Evolutionary conservation across 1,140 invertebrate genomes (phyloP), one percentile per base, ranked within the genome.

Genomic region (Euwallacea similis): DNA sequence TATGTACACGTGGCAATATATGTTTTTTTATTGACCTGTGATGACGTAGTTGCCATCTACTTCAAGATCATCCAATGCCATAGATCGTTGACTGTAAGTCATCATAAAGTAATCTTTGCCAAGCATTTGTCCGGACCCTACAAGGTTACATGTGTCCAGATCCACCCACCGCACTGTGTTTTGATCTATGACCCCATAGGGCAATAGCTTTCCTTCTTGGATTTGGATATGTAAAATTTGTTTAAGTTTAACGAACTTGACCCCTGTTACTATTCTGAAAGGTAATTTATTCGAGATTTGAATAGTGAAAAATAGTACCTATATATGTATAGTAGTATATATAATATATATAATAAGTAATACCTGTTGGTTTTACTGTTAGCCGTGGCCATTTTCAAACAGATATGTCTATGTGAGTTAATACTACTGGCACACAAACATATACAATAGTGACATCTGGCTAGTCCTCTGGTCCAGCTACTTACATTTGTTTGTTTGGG

Each of bases 31-130:
- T 13, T 3, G 6, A 84, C 87, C 89, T 73, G 88, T 93, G 60
- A 92, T 75, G 53, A 91, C 84, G 77, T 73, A 54, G 13, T 86
- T 85, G 79, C 10, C 76, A 65, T 0, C 86, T 84, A 11, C 86
- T 86, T 33, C 85, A 11, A 94, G 81, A 76, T 92, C 89, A 77
- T 94, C 92, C 69, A 95, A 81, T 80, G 94, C 92, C 6, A 95
- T 83, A 0, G 87, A 87, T 73, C 92, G 82, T 71, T 86, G 85
- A 73, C 91, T 89, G 79, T 89, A 93, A 7, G 86, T 85, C 15
- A 94, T 76, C 7, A 84, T 90, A 73, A 91, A 89, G 76, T 89
- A 94, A 73, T 93, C 90, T 0, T 86, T 87, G 16, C 85, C 84
- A 8, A 75, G 79, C 0, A 88, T 79, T n/a, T 83, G 78, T 0